These are phyloP conservation scores for Varanus salvator DNA, from an alignment of 2,113 vertebrate species.

Conservation along the genomic window DNA sequence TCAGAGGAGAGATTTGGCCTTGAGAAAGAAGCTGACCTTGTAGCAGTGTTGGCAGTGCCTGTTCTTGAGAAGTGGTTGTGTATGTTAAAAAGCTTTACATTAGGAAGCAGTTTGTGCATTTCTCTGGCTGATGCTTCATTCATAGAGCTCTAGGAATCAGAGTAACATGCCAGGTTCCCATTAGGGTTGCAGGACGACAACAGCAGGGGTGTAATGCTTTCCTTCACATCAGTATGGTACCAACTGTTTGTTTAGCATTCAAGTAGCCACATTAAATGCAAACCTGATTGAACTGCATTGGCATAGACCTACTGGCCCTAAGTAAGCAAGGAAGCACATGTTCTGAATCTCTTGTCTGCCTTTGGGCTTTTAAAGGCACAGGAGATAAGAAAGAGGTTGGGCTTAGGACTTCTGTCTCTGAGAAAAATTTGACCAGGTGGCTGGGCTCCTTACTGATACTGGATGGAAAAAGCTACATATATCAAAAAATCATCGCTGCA, in stretches of 20 bases:
- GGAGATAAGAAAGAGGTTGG: neutral
- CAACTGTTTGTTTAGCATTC: neutral
- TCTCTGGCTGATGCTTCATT: neutral
- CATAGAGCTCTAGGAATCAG: neutral
- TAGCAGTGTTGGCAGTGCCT: neutral
- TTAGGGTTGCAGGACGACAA: neutral
- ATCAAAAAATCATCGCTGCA: neutral
- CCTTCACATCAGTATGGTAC: neutral
- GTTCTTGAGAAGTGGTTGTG: neutral
- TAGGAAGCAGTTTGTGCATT: no score
- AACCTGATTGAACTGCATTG: neutral
- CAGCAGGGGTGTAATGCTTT: neutral
- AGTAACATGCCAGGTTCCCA: neutral
- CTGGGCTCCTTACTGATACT: neutral
- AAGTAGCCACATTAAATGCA: neutral
- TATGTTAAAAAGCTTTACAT: neutral
- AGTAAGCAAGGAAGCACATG: neutral
- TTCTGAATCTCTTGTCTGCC: neutral
- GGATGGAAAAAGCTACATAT: neutral
- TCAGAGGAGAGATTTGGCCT: no score
- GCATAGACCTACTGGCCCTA: no score
- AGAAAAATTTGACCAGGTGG: neutral
- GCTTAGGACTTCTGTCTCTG: neutral
- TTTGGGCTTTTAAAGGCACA: neutral
- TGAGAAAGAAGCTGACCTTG: neutral